Percentiles rank a stretch among this genome's conserved stretches.
Evolutionary conservation across 2,797 vertebrate species (phyloP).

Genomic region (Pterois miles): DNA sequence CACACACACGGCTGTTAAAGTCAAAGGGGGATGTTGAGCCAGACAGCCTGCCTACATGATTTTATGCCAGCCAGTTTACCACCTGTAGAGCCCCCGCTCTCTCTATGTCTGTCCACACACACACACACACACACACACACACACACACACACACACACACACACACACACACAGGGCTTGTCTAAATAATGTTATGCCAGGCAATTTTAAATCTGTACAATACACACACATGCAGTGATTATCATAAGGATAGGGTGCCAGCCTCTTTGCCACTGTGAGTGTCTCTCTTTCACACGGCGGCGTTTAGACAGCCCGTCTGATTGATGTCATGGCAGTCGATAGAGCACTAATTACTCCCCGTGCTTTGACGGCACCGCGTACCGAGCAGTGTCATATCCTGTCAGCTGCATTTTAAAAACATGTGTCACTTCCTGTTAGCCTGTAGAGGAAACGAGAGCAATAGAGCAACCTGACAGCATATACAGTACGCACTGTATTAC

Average conservation of each 20-base stretch:
- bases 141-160: conserved; percentile 2
- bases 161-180: conserved; percentile 24
- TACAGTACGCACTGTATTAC: not conserved
- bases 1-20: conserved; percentile 30
- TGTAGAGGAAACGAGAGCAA: conserved; percentile 43
- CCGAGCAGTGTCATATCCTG: conserved; percentile 74
- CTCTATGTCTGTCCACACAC: not conserved
- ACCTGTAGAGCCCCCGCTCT: conserved; percentile 52
- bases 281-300: conserved; percentile 33
- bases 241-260: conserved; percentile 52
- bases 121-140: conserved; percentile 1
- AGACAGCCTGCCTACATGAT: conserved; percentile 52
- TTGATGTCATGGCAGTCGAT: conserved; percentile 82
- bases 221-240: conserved; percentile 29
- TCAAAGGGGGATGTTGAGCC: conserved; percentile 47
- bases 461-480: conserved; percentile 38
- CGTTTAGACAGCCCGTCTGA: conserved; percentile 78
- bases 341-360: conserved; percentile 82
- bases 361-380: conserved; percentile 61
- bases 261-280: conserved; percentile 31
- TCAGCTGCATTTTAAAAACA: conserved; percentile 80
- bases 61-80: conserved; percentile 55
- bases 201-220: conserved; percentile 29
- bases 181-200: conserved; percentile 60
- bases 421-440: conserved; percentile 93